Evolutionary conservation across 2,888 invertebrate genomes (phyloP), one percentile per base, ranked within the genome.

Genomic region (Stenodema calcarata): DNA sequence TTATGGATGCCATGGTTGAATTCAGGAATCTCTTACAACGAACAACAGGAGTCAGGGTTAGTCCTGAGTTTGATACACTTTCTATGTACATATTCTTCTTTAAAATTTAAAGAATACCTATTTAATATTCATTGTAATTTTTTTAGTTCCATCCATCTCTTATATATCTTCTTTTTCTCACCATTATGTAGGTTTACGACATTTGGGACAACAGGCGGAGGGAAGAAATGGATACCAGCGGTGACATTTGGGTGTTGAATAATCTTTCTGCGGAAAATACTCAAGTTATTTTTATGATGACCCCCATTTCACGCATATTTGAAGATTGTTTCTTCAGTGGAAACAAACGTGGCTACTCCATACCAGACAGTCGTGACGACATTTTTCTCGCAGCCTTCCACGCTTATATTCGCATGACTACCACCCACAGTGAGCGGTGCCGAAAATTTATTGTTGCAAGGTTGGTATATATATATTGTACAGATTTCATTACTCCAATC

Each of bases 101-200:
- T 7, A n/a, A n/a, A n/a, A n/a, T n/a, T n/a, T n/a, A n/a, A n/a
- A n/a, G n/a, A n/a, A n/a, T n/a, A n/a, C n/a, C n/a, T n/a, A n/a
- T n/a, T n/a, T n/a, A n/a, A n/a, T n/a, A n/a, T n/a, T n/a, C n/a
- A n/a, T n/a, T n/a, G n/a, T n/a, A n/a, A n/a, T n/a, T n/a, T n/a
- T n/a, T n/a, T n/a, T n/a, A n/a, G n/a, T n/a, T n/a, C n/a, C n/a
- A n/a, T n/a, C n/a, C n/a, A n/a, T n/a, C n/a, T n/a, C n/a, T n/a
- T n/a, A n/a, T n/a, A n/a, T n/a, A n/a, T n/a, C n/a, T n/a, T n/a
- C n/a, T n/a, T n/a, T n/a, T n/a, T n/a, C n/a, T n/a, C n/a, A n/a
- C n/a, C n/a, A n/a, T n/a, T n/a, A n/a, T n/a, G n/a, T 35, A 85
- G 85, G 85, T 85, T 11, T 54, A 23, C n/a, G 85, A 85, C 62